Conservation (phyloP, 2,797 vertebrate species). For the Discoglossus pictus region DNA sequence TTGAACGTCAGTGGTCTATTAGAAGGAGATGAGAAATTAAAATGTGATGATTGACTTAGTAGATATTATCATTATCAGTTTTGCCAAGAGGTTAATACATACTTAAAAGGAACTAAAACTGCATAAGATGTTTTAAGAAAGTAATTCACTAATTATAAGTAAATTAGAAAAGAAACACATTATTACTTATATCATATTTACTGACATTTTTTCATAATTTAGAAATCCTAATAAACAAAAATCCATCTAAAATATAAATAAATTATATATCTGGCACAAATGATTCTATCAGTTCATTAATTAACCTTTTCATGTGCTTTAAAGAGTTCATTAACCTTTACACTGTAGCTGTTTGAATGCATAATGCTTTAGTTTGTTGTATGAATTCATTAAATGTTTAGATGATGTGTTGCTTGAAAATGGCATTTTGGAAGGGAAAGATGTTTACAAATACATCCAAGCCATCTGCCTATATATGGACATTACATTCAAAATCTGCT, state of each 20-base stretch:
- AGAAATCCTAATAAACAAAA: too few relatives aligned
- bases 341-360: conserved; percentile 31
- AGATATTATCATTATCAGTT: too few relatives aligned
- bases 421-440: conserved; percentile 20
- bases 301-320: conserved; percentile 55
- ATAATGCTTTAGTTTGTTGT: conserved; percentile 38
- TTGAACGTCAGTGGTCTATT: too few relatives aligned
- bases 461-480: conserved; percentile 30
- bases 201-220: too few relatives aligned
- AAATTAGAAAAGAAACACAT: too few relatives aligned
- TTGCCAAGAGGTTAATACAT: too few relatives aligned
- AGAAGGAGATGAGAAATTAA: too few relatives aligned
- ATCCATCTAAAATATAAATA: conserved; percentile 37
- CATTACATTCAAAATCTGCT: conserved; percentile 18
- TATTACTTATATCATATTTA: too few relatives aligned
- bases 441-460: conserved; percentile 12
- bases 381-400: conserved; percentile 39
- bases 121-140: too few relatives aligned
- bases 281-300: conserved; percentile 52
- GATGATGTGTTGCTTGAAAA: conserved; percentile 8
- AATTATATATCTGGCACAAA: conserved; percentile 37
- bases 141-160: too few relatives aligned
- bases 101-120: too few relatives aligned
- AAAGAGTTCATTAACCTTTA: conserved; percentile 51
- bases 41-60: too few relatives aligned